Percentiles rank a stretch among this genome's conserved stretches.
These are phyloP conservation scores for Chlamydotis undulata DNA, from an alignment of 2,113 vertebrate species.

Conservation along the genomic window DNA sequence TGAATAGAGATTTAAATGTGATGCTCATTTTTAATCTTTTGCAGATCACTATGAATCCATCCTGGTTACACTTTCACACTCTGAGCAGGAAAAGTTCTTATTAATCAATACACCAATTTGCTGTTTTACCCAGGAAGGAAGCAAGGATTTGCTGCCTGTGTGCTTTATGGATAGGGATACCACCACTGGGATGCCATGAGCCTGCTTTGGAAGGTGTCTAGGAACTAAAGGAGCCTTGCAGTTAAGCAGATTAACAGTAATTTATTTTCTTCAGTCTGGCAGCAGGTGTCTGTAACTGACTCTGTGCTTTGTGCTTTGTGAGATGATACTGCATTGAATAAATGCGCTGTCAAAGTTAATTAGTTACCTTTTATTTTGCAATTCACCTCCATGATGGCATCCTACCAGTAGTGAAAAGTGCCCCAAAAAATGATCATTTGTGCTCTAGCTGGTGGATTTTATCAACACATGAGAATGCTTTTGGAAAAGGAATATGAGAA, in stretches of 20 bases:
- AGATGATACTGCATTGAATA: conserved; percentile 19
- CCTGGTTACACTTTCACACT: neutral
- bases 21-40: conserved; percentile 5
- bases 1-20: neutral
- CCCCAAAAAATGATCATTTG: neutral
- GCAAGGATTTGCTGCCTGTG: neutral
- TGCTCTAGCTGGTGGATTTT: neutral
- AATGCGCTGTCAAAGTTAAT: conserved; percentile 14
- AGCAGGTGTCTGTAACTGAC: conserved; percentile 27
- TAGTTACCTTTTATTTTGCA: conserved; percentile 29
- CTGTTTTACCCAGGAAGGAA: neutral
- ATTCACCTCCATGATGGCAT: neutral
- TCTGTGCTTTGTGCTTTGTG: neutral
- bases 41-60: neutral
- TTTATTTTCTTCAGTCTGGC: conserved; percentile 23
- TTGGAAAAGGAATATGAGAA: neutral
- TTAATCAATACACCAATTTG: neutral
- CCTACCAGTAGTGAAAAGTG: neutral
- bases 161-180: neutral
- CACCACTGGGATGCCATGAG: neutral
- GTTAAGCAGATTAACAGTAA: conserved; percentile 22
- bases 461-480: neutral
- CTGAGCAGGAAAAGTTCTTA: neutral
- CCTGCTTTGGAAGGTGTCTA: neutral
- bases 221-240: neutral